A percentile compares a stretch with the other conserved stretches of the same genome.
Conservation (phyloP, 2,888 invertebrate species). For the Thereva nobilitata region DNA sequence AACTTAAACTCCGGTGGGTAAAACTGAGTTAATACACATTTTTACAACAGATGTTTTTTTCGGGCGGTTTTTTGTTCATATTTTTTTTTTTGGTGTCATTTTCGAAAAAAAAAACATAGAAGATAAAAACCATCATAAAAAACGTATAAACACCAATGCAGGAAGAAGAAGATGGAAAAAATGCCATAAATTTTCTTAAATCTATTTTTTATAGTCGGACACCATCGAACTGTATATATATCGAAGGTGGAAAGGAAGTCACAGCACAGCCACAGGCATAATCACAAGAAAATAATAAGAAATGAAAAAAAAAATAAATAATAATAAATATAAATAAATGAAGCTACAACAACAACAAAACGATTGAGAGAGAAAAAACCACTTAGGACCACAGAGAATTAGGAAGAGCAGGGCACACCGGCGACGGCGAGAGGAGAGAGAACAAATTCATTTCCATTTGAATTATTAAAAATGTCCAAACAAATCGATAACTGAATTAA, state of each 20-base stretch:
- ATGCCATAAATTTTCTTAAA: constrained; percentile 32
- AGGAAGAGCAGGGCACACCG: constrained; percentile 1
- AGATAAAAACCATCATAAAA: not conserved
- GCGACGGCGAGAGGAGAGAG: not conserved
- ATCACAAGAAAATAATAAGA: constrained; percentile 3
- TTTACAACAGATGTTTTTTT: constrained; percentile 15
- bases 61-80: not conserved
- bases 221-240: not conserved
- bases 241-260: not conserved
- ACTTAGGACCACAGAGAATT: constrained; percentile 3
- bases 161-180: constrained; percentile 5
- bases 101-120: not conserved
- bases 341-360: not conserved
- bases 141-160: no score
- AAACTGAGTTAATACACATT: constrained; percentile 7
- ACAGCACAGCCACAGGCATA: not conserved
- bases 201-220: constrained; percentile 28
- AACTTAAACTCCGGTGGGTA: constrained; percentile 1
- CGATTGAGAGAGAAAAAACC: constrained; percentile 1
- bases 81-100: not conserved
- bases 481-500: constrained; percentile 28
- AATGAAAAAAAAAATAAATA: constrained; percentile 10
- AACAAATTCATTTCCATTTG: constrained; percentile 29
- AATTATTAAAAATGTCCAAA: constrained; percentile 31
- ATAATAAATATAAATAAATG: not conserved